phyloP scores from a whole-genome alignment of 2,113 vertebrate species.

The Falco punctatus region DNA sequence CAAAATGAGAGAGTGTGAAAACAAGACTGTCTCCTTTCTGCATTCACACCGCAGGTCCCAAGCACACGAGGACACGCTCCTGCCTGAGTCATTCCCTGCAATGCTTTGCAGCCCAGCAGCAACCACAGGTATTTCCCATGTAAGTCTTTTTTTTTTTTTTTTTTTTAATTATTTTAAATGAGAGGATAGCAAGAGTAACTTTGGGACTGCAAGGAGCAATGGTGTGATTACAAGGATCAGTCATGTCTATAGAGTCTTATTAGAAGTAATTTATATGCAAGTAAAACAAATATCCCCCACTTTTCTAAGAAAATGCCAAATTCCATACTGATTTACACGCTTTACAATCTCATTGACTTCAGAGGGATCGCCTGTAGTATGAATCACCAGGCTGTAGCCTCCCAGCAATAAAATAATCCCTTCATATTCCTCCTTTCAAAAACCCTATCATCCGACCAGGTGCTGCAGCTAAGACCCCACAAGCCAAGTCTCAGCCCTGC shows the following conservation, averaged over 20 bases:
- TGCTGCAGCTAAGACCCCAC: background rate
- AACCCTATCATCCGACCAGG: background rate
- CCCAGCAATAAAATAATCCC: background rate
- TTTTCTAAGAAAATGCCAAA: background rate
- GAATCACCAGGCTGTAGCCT: background rate
- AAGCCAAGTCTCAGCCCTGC: background rate
- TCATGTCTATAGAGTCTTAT: background rate
- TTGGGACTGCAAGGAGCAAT: background rate
- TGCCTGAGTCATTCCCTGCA: background rate
- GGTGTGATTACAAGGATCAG: background rate
- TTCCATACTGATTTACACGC: background rate
- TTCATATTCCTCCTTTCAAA: background rate
- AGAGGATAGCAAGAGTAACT: background rate
- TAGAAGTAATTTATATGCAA: conserved; percentile 10
- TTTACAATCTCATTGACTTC: conserved; percentile 38
- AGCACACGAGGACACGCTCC: background rate
- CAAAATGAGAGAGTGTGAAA: background rate
- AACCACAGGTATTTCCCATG: background rate
- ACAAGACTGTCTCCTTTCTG: background rate
- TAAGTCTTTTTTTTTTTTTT: background rate
- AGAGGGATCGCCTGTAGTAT: background rate
- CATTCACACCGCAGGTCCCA: background rate
- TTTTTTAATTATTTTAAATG: background rate
- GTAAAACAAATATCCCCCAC: background rate
- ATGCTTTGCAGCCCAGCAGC: background rate